phyloP scores from a whole-genome alignment of 2,888 invertebrate genomes.

The Drosophila niveifrons region DNA sequence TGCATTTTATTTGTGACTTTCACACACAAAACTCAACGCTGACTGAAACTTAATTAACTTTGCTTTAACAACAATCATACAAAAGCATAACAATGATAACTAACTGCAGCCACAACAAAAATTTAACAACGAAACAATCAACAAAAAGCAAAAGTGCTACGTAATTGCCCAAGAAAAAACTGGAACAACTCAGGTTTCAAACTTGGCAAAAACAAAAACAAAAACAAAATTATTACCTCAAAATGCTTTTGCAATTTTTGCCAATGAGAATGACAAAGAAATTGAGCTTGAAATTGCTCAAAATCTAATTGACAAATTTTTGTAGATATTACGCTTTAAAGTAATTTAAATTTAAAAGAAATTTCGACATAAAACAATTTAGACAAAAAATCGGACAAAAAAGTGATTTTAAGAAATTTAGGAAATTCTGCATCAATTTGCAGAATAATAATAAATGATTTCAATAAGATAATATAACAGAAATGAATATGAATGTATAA shows the following conservation, averaged over 20 bases:
- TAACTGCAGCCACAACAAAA: slow-evolving; percentile 11
- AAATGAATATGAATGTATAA: no score
- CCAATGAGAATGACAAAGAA: background rate
- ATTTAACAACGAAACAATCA: slow-evolving; percentile 13
- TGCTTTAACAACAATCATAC: slow-evolving; percentile 22
- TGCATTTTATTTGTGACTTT: slow-evolving; percentile 59
- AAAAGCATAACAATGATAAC: slow-evolving; percentile 9
- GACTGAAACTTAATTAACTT: slow-evolving; percentile 51
- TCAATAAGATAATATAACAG: no score
- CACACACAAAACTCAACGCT: slow-evolving; percentile 37
- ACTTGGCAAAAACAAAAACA: background rate
- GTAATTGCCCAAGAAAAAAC: slow-evolving; percentile 43
- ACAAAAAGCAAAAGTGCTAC: slow-evolving; percentile 52
- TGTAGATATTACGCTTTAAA: no score
- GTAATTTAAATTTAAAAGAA: no score
- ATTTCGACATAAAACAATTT: no score
- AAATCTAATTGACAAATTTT: background rate
- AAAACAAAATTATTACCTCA: background rate
- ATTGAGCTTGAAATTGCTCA: background rate
- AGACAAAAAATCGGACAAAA: no score
- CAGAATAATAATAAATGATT: no score
- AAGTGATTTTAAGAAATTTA: no score
- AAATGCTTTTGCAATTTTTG: background rate
- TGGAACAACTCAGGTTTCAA: slow-evolving; percentile 22
- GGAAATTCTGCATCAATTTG: no score